Percentiles rank a stretch among this genome's conserved stretches.
phyloP scores from a whole-genome alignment of 1,140 invertebrate genomes.

The Trichonephila clavata region DNA sequence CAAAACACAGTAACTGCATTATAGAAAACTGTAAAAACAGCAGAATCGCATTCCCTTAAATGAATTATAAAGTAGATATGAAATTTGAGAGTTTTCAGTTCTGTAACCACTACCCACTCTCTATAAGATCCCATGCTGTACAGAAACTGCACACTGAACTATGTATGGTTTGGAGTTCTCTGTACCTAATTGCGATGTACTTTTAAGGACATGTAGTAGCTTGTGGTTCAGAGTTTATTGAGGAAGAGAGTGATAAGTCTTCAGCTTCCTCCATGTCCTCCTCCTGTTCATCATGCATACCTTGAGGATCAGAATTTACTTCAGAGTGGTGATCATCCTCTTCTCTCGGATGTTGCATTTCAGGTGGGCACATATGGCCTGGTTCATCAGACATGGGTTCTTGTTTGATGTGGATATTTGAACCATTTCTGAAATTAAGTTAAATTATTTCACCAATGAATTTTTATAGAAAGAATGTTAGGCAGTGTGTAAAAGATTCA shows the following conservation, averaged over 20 bases:
- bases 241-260: constrained; percentile 73
- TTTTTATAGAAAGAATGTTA: too few relatives aligned
- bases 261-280: constrained; percentile 74
- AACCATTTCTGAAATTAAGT: constrained; percentile 53
- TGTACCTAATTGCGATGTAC: constrained; percentile 16
- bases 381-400: constrained; percentile 71
- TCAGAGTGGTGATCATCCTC: constrained; percentile 64
- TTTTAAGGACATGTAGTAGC: constrained; percentile 74
- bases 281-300: constrained; percentile 39
- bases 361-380: constrained; percentile 43
- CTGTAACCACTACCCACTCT: neutral
- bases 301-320: constrained; percentile 36
- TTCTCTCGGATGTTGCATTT: constrained; percentile 59
- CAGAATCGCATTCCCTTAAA: neutral
- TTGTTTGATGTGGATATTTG: constrained; percentile 73
- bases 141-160: constrained; percentile 44
- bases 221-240: constrained; percentile 74
- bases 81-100: neutral
- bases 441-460: too few relatives aligned
- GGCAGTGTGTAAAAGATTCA: too few relatives aligned
- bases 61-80: neutral
- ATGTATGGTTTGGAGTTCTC: constrained; percentile 19
- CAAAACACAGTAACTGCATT: neutral
- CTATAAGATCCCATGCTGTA: neutral
- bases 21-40: neutral